These are phyloP conservation scores for Alethe castanea DNA, from an alignment of 2,113 vertebrate genomes.

Conservation along the genomic window DNA sequence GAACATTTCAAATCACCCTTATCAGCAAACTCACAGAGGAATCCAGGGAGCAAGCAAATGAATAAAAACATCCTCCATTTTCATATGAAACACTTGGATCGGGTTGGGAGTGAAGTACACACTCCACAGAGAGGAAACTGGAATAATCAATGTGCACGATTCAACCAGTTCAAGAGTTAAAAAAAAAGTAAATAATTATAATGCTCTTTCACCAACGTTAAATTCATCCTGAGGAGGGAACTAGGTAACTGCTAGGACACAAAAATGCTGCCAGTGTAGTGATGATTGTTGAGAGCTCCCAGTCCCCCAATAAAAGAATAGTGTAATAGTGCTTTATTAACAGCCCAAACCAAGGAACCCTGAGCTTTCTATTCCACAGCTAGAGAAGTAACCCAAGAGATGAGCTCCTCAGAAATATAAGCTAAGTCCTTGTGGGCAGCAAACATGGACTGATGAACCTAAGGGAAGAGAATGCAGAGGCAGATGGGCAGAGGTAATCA, in stretches of 20 bases:
- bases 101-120: not conserved
- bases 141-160: not conserved
- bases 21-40: not conserved
- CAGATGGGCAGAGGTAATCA: slow-evolving; percentile 58
- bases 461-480: slow-evolving; percentile 7
- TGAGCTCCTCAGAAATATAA: slow-evolving; percentile 51
- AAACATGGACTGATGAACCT: not conserved
- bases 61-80: not conserved
- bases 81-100: not conserved
- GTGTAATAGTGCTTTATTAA: not conserved
- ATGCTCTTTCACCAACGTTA: not conserved
- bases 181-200: not conserved
- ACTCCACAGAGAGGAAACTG: not conserved
- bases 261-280: not conserved
- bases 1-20: not conserved
- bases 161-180: not conserved
- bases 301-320: not conserved
- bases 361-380: not conserved
- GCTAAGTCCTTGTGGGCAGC: slow-evolving; percentile 39
- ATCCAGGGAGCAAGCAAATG: not conserved
- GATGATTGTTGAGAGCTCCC: not conserved
- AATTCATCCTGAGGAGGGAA: not conserved
- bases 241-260: not conserved
- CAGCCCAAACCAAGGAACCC: not conserved
- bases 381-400: not conserved